Evolutionary conservation across 2,797 vertebrate species (phyloP).

Genomic region (Typhlichthys subterraneus): DNA sequence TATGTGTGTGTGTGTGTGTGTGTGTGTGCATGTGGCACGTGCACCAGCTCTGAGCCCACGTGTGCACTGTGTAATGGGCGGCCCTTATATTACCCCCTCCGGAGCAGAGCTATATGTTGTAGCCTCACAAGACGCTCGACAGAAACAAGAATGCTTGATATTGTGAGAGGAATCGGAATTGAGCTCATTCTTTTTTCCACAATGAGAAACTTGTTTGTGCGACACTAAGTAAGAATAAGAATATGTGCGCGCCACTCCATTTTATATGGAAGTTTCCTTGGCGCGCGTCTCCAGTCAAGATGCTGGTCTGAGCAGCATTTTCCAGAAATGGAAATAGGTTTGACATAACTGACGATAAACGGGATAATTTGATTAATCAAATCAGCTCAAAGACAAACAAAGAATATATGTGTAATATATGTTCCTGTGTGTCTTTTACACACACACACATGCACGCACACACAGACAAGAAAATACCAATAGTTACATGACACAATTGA

Average conservation of each 20-base stretch:
- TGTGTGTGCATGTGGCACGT: constrained; percentile 3
- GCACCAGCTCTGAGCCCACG: neutral
- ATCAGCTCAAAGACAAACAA: constrained; percentile 49
- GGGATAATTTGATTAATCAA: constrained; percentile 55
- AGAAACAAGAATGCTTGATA: constrained; percentile 50
- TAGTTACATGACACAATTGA: constrained; percentile 28
- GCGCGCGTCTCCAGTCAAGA: constrained; percentile 35
- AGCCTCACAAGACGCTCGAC: constrained; percentile 42
- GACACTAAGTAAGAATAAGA: constrained; percentile 58
- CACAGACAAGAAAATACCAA: neutral
- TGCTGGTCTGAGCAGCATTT: constrained; percentile 44
- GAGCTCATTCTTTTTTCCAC: constrained; percentile 72
- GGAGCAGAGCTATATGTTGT: constrained; percentile 17
- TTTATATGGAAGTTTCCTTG: constrained; percentile 74
- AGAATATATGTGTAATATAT: neutral
- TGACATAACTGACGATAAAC: constrained; percentile 60
- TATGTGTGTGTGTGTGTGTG: constrained; percentile 7
- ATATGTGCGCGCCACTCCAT: constrained; percentile 50
- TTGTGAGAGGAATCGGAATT: constrained; percentile 52
- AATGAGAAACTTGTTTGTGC: constrained; percentile 69
- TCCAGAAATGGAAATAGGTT: constrained; percentile 48
- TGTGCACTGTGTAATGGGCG: constrained; percentile 19
- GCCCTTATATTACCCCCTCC: constrained; percentile 43
- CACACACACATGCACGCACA: neutral
- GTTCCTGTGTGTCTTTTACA: constrained; percentile 1